phyloP scores from a whole-genome alignment of 1,140 invertebrate genomes.

The Rhyzopertha dominica region DNA sequence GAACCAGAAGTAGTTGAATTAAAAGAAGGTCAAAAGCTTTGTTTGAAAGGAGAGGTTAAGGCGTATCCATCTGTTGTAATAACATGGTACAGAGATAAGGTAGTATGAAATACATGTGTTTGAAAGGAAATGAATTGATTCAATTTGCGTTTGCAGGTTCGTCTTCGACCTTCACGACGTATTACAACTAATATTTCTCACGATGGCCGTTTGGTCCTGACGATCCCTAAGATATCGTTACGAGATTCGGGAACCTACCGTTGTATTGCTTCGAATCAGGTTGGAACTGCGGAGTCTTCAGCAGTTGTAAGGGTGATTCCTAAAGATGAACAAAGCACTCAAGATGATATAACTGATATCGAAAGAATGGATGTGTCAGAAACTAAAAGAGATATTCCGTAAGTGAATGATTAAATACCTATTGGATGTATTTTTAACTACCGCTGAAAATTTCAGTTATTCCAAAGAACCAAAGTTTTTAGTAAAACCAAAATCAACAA shows the following conservation, averaged over 20 bases:
- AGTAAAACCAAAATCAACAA: conserved; percentile 72
- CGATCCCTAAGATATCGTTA: conserved; percentile 57
- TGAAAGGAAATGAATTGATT: not conserved
- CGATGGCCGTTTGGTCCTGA: conserved; percentile 73
- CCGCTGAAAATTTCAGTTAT: conserved; percentile 52
- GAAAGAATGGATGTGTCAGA: too few species aligned
- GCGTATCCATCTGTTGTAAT: conserved; percentile 77
- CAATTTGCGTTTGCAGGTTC: conserved; percentile 38
- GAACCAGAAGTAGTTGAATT: conserved; percentile 56
- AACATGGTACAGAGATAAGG: conserved; percentile 68
- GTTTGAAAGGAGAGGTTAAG: conserved; percentile 66
- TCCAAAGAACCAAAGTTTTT: conserved; percentile 75
- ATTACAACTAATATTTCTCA: conserved; percentile 69
- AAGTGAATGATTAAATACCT: conserved; percentile 13
- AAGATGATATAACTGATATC: too few species aligned
- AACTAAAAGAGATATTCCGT: conserved; percentile 27
- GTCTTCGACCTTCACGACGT: conserved; percentile 67
- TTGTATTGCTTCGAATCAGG: conserved; percentile 79
- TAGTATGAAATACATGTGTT: conserved; percentile 35
- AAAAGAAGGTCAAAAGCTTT: conserved; percentile 59
- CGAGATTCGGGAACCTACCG: conserved; percentile 82
- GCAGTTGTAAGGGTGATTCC: too few species aligned
- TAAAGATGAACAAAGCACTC: too few species aligned
- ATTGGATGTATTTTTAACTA: conserved; percentile 8
- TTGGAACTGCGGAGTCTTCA: conserved; percentile 71